Base-by-base conservation (phyloP, 2,888 invertebrate genomes). In the Chymomyza fuscimana region DNA sequence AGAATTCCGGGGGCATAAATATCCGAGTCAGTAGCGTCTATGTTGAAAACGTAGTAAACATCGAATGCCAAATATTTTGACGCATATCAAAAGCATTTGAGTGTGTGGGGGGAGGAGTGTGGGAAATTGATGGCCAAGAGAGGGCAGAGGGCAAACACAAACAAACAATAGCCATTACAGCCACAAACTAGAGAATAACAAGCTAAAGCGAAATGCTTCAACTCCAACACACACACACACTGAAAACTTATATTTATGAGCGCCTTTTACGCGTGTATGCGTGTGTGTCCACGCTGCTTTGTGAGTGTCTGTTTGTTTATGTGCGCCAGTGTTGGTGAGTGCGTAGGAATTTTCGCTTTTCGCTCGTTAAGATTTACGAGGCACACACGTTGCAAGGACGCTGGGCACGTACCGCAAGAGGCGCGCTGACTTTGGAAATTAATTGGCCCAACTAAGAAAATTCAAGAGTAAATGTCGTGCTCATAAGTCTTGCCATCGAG, bases 41-140 rank as follows among this genome's bases (percentile, higher is more conserved):
- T 52, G 74, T 68, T 79, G 76, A 76, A 79, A 81, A 78, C 79
- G 82, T 80, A 80, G 82, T 78, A 85, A 85, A 81, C 84, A 89
- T 85, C 83, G 86, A 89, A 89, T 86, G 83, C 80, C 81, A 88
- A 89, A 83, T 81, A 89, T 89, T 85, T 88, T 88, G 87, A 88
- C 80, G 81, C 82, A 80, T 87, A 79, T 85, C 87, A 78, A 80
- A 73, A 76, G 59, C 67, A 74, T 7, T 40, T 67, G 29, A 15
- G 59, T 32, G 36, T n/a, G 62, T 22, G 59, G 19, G 50, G 50
- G 40, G 9, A 46, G 50, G 12, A 50, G 64, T 64, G 64, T 64
- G 60, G 60, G 36, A 15, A 32, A 36, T 60, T 16, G 16, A 15
- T 58, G 22, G 54, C 16, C 22, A 9, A 22, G 54, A 22, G 54